These are phyloP conservation scores for Lerista edwardsae DNA, from an alignment of 2,797 vertebrate species.

Conservation along the genomic window DNA sequence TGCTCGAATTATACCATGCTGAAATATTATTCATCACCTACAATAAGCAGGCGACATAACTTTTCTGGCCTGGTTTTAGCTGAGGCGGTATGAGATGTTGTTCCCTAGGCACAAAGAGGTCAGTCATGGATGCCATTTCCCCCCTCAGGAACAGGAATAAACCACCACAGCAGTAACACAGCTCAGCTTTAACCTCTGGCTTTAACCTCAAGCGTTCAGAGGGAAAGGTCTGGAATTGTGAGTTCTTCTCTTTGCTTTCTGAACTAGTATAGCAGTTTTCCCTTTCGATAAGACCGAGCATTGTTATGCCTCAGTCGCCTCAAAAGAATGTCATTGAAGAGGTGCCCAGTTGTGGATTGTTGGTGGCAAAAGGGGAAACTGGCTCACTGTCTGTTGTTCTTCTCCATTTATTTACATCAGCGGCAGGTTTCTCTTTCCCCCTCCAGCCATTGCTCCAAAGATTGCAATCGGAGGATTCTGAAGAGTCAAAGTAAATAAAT, in stretches of 20 bases:
- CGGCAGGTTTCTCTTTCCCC: slow-evolving; percentile 52
- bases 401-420: slow-evolving; percentile 30
- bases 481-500: slow-evolving; percentile 54
- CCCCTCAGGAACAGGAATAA: slow-evolving; percentile 46
- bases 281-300: slow-evolving; percentile 48
- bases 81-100: not conserved
- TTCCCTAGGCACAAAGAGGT: not conserved
- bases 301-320: slow-evolving; percentile 22
- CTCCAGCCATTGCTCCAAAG: slow-evolving; percentile 38
- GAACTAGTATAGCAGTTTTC: slow-evolving; percentile 62
- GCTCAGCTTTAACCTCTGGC: not conserved
- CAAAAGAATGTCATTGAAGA: slow-evolving; percentile 22
- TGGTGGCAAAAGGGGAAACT: slow-evolving; percentile 38
- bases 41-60: not conserved
- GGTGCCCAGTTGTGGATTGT: slow-evolving; percentile 19
- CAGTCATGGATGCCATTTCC: slow-evolving; percentile 40
- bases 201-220: slow-evolving; percentile 22
- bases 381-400: slow-evolving; percentile 40
- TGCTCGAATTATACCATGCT: no score
- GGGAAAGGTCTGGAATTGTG: slow-evolving; percentile 45
- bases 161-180: slow-evolving; percentile 25
- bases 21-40: no score
- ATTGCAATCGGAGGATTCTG: slow-evolving; percentile 51
- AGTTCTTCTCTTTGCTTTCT: slow-evolving; percentile 40
- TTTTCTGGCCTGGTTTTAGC: not conserved